Conservation (phyloP, 2,797 vertebrate genomes). For the Rhinophrynus dorsalis region DNA sequence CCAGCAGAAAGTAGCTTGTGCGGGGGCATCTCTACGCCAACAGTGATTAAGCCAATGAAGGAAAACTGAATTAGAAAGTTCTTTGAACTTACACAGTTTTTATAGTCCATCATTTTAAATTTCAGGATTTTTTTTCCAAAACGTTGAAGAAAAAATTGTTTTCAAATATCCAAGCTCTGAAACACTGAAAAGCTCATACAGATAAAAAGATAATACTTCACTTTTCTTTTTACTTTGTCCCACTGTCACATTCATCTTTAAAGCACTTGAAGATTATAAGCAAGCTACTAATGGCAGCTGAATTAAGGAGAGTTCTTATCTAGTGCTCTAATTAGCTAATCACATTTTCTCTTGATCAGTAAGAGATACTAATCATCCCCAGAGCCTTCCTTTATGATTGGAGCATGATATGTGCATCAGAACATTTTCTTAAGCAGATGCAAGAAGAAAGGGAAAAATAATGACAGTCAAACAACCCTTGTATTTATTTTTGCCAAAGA, state of each 20-base stretch:
- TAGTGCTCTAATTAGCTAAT: constrained; percentile 48
- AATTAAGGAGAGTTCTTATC: constrained; percentile 44
- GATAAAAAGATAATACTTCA: not conserved
- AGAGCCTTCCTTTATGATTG: constrained; percentile 44
- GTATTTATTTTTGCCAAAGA: constrained; percentile 25
- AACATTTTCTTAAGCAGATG: constrained; percentile 48
- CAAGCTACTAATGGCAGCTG: constrained; percentile 38
- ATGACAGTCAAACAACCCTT: constrained; percentile 13
- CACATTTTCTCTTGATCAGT: constrained; percentile 50
- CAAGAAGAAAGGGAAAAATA: not conserved
- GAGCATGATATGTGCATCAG: constrained; percentile 40
- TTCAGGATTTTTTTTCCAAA: no score
- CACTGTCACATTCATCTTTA: not conserved
- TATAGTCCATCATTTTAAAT: no score
- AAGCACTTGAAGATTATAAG: constrained; percentile 43
- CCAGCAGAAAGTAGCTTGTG: no score
- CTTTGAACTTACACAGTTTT: no score
- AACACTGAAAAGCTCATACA: no score
- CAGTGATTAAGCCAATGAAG: no score
- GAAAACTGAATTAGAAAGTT: no score
- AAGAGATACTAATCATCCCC: constrained; percentile 47
- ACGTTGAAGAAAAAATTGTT: no score
- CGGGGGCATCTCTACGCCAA: no score
- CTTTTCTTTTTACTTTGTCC: not conserved
- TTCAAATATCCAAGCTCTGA: no score